Percentiles rank a stretch among this genome's conserved stretches.
phyloP scores from a whole-genome alignment of 1,140 invertebrate genomes.

The Solenopsis fugax region DNA sequence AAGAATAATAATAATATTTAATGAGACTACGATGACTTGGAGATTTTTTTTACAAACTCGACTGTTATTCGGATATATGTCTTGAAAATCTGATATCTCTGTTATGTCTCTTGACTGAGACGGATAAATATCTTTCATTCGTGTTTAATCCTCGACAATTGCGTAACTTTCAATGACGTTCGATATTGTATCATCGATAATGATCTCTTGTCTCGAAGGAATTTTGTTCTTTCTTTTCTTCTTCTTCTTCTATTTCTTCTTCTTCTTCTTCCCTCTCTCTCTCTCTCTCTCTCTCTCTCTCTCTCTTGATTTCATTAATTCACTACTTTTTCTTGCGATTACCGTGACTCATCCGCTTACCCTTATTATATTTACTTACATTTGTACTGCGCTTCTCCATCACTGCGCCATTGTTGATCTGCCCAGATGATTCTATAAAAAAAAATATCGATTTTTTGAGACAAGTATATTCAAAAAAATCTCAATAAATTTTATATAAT shows the following conservation, averaged over 20 bases:
- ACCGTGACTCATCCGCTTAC: constrained; percentile 70
- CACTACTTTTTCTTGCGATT: constrained; percentile 81
- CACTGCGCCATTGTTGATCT: constrained; percentile 40
- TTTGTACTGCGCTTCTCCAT: constrained; percentile 59
- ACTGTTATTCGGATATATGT: not conserved
- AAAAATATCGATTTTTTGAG: not conserved
- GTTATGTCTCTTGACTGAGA: constrained; percentile 21
- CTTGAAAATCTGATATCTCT: constrained; percentile 36
- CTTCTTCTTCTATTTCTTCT: not conserved
- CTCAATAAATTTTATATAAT: not conserved
- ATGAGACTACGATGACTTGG: not conserved
- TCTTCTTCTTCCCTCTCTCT: not conserved
- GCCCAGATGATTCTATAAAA: constrained; percentile 19
- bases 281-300: not conserved
- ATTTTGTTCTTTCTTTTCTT: not conserved
- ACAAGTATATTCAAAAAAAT: not conserved
- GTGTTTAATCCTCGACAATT: constrained; percentile 27
- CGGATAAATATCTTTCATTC: constrained; percentile 18
- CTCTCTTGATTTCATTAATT: not conserved
- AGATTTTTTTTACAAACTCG: not conserved
- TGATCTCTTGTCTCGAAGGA: not conserved
- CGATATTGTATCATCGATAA: constrained; percentile 45
- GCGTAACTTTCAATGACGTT: constrained; percentile 46
- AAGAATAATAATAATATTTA: not conserved
- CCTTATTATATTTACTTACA: constrained; percentile 62